Conservation (phyloP, 2,797 vertebrate genomes). For the Sciurus carolinensis region DNA sequence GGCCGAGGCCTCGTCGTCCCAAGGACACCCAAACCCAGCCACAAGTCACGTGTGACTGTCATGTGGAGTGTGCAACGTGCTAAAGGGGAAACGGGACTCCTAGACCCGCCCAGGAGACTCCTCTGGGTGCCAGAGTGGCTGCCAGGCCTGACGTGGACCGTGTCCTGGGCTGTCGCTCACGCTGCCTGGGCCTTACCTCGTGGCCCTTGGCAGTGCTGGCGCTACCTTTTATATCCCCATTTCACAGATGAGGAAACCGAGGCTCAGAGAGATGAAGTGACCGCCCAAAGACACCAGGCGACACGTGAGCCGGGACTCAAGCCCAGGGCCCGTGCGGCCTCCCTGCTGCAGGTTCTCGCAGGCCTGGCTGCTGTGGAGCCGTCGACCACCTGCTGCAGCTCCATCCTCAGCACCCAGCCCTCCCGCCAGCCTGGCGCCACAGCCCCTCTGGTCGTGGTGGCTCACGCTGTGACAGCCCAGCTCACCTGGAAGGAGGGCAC, state of each 20-base stretch:
- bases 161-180: accelerated
- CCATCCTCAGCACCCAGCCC: background rate
- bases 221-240: background rate
- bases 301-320: constrained; percentile 33
- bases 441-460: accelerated
- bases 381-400: background rate
- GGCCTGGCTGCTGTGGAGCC: background rate
- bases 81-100: background rate
- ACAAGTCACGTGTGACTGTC: background rate
- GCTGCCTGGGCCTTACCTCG: background rate
- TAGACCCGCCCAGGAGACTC: background rate
- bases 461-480: accelerated
- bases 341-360: background rate
- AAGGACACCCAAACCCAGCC: background rate
- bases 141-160: accelerated
- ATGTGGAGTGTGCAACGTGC: too few relatives aligned
- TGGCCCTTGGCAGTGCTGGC: background rate
- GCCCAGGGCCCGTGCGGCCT: background rate
- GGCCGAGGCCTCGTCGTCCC: too few relatives aligned
- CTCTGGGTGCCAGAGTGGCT: background rate
- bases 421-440: background rate
- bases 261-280: constrained; percentile 56
- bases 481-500: constrained; percentile 97
- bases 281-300: background rate
- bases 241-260: constrained; percentile 46